A percentile compares a stretch with the other conserved stretches of the same genome.
Evolutionary conservation across 2,888 invertebrate species (phyloP).

Genomic region (Dicyrtomina minuta): DNA sequence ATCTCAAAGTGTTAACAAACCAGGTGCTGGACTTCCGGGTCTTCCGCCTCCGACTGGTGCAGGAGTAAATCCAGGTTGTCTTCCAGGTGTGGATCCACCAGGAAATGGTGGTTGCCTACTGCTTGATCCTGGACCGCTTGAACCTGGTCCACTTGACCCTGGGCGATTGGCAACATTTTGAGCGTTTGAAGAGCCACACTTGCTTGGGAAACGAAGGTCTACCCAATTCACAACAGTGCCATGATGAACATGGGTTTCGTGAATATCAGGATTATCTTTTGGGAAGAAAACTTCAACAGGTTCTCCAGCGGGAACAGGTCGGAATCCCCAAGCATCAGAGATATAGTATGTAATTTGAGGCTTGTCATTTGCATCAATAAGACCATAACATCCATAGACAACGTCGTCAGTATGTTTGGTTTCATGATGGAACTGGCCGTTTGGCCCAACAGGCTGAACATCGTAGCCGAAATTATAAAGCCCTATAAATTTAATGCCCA

Average conservation of each 20-base stretch:
- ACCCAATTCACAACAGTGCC: conserved; percentile 68
- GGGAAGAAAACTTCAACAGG: conserved; percentile 68
- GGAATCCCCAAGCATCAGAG: conserved; percentile 75
- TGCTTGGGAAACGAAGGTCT: conserved; percentile 71
- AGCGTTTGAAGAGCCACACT: conserved; percentile 60
- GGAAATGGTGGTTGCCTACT: neutral
- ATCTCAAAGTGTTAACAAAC: no score
- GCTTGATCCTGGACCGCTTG: conserved; percentile 1
- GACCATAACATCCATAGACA: conserved; percentile 78
- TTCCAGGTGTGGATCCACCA: no score
- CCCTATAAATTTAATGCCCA: conserved; percentile 59
- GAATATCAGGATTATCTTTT: conserved; percentile 52
- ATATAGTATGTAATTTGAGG: conserved; percentile 69
- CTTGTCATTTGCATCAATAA: conserved; percentile 68
- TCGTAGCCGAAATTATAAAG: conserved; percentile 77
- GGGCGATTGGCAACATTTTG: neutral
- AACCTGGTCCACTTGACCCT: neutral
- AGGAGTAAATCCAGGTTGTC: neutral
- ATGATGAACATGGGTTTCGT: conserved; percentile 53
- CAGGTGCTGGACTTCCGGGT: conserved; percentile 5
- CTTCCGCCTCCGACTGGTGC: neutral
- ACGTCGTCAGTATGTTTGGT: conserved; percentile 73
- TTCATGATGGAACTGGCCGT: conserved; percentile 78
- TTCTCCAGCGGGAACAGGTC: conserved; percentile 70
- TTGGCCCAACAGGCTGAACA: conserved; percentile 60